phyloP scores from a whole-genome alignment of 2,888 invertebrate species.

The Portevinia maculata region DNA sequence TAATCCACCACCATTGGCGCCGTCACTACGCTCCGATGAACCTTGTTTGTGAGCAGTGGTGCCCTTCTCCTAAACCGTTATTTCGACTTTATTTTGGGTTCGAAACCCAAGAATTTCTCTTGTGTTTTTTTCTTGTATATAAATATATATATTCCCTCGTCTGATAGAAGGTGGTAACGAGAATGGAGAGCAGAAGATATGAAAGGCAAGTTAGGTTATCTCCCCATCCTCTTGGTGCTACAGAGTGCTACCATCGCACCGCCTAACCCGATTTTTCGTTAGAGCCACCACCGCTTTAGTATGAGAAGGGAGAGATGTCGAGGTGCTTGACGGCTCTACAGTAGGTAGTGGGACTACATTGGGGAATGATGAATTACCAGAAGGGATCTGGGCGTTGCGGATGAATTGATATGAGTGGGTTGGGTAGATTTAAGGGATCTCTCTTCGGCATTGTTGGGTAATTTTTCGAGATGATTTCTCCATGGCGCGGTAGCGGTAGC shows the following conservation, averaged over 20 bases:
- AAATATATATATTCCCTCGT: constrained; percentile 40
- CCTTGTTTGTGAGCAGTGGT: constrained; percentile 57
- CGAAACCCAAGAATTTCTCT: constrained; percentile 67
- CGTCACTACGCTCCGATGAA: constrained; percentile 54
- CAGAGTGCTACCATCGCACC: too few relatives aligned
- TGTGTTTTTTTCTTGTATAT: constrained; percentile 27
- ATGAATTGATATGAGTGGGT: constrained; percentile 81
- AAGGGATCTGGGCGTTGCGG: constrained; percentile 75
- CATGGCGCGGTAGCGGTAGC: background rate
- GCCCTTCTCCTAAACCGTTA: constrained; percentile 26
- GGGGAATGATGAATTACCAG: constrained; percentile 75
- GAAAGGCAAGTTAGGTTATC: constrained; percentile 76
- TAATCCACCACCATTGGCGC: constrained; percentile 37
- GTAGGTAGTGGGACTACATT: constrained; percentile 74
- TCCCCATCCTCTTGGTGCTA: constrained; percentile 20
- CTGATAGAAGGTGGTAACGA: constrained; percentile 69
- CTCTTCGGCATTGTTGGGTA: constrained; percentile 67
- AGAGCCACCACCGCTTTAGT: constrained; percentile 25
- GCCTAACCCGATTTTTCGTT: constrained; percentile 71
- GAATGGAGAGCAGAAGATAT: constrained; percentile 44
- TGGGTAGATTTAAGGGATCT: constrained; percentile 74
- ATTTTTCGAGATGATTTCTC: constrained; percentile 69
- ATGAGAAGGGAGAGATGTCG: constrained; percentile 67
- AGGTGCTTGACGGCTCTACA: constrained; percentile 71
- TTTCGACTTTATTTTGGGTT: constrained; percentile 71